Conservation (phyloP, 2,888 invertebrate species). For the Hypomecis punctinalis region DNA sequence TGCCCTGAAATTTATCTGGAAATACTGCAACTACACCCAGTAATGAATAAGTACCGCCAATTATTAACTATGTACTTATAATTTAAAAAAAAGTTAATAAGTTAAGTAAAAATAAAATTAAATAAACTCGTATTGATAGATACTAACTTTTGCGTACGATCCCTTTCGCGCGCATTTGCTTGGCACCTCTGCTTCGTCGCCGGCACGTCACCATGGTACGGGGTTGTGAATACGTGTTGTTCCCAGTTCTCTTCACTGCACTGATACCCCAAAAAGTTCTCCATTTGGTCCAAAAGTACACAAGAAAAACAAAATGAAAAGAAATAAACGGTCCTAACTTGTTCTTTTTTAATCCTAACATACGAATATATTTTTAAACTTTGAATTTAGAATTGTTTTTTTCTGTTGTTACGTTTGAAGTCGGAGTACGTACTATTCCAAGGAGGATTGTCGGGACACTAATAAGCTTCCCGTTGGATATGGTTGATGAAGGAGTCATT, state of each 20-base stretch:
- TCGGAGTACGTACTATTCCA: slow-evolving; percentile 69
- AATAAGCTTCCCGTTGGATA: slow-evolving; percentile 76
- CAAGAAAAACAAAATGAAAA: no score
- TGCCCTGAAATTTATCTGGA: no score
- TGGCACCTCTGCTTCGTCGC: slow-evolving; percentile 88
- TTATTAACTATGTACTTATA: no score
- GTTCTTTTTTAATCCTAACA: not conserved
- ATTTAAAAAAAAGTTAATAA: no score
- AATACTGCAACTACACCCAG: no score
- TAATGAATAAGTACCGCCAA: no score
- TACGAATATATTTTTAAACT: not conserved
- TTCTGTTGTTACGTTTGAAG: slow-evolving; percentile 42
- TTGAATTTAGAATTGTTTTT: not conserved
- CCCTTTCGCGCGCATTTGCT: slow-evolving; percentile 93
- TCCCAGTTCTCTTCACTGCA: slow-evolving; percentile 70
- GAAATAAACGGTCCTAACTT: not conserved
- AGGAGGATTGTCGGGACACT: slow-evolving; percentile 63
- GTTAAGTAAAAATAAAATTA: no score
- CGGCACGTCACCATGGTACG: slow-evolving; percentile 64
- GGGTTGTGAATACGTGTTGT: slow-evolving; percentile 58
- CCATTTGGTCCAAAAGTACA: slow-evolving; percentile 53
- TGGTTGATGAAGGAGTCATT: slow-evolving; percentile 81
- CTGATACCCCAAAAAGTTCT: slow-evolving; percentile 68
- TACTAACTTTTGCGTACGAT: slow-evolving; percentile 92
- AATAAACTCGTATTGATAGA: slow-evolving; percentile 21